Percentiles rank a stretch among this genome's conserved stretches.
These are phyloP conservation scores for Atractosteus spatula DNA, from an alignment of 2,113 vertebrate species.

Conservation along the genomic window DNA sequence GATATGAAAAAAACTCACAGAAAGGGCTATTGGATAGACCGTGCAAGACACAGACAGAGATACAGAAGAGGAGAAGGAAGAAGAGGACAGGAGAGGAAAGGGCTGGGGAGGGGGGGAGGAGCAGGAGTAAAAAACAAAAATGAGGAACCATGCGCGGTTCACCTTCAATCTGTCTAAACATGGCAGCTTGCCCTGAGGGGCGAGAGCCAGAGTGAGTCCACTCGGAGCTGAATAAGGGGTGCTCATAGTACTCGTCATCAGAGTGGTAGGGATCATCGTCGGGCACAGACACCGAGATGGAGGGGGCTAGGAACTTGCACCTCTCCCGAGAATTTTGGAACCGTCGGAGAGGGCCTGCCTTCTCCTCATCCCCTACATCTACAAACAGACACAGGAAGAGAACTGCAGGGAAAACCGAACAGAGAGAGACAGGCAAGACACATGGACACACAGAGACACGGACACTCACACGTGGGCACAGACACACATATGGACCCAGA, in stretches of 20 bases:
- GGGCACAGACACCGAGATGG: slow-evolving; percentile 90
- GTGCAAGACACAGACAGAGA: slow-evolving; percentile 45
- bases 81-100: slow-evolving; percentile 14
- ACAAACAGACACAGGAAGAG: slow-evolving; percentile 92
- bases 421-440: slow-evolving; percentile 53
- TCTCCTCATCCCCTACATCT: slow-evolving; percentile 91
- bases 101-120: slow-evolving; percentile 40
- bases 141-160: slow-evolving; percentile 86
- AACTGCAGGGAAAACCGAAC: slow-evolving; percentile 83
- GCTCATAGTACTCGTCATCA: slow-evolving; percentile 90
- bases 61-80: slow-evolving; percentile 25
- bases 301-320: slow-evolving; percentile 82
- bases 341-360: slow-evolving; percentile 80
- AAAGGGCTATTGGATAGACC: slow-evolving; percentile 40
- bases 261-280: slow-evolving; percentile 87
- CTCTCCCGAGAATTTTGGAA: slow-evolving; percentile 79
- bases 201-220: slow-evolving; percentile 78
- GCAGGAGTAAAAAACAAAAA: slow-evolving; percentile 39
- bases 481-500: slow-evolving; percentile 16
- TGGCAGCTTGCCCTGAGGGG: slow-evolving; percentile 78
- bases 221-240: slow-evolving; percentile 91
- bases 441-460: slow-evolving; percentile 43
- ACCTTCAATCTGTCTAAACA: slow-evolving; percentile 89
- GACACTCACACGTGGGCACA: slow-evolving; percentile 12
- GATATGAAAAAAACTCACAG: slow-evolving; percentile 36